Evolutionary conservation across 2,797 vertebrate genomes (phyloP).

Genomic region (Esox lucius): DNA sequence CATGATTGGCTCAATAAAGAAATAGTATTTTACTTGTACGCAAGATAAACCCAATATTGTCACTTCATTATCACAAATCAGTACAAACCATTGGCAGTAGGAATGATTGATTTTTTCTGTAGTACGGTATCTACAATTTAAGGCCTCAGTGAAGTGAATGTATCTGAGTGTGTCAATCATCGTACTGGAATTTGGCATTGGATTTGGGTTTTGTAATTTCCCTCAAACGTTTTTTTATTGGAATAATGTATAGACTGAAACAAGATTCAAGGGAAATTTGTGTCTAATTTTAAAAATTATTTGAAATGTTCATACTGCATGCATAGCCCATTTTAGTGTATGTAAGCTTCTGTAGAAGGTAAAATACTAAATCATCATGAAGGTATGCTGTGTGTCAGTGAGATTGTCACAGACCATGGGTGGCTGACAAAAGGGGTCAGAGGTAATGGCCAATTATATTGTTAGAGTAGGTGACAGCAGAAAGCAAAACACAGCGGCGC

Average conservation of each 20-base stretch:
- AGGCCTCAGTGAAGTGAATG: background rate
- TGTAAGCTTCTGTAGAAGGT: background rate
- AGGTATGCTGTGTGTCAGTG: background rate
- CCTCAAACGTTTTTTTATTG: background rate
- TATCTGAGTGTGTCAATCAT: background rate
- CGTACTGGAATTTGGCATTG: background rate
- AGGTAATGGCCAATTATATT: conserved; percentile 73
- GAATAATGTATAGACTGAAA: background rate
- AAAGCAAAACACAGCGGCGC: conserved; percentile 60
- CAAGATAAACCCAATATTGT: no score
- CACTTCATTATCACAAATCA: no score
- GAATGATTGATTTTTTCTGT: no score
- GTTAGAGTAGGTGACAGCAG: conserved; percentile 65
- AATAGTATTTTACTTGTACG: no score
- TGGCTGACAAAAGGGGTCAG: conserved; percentile 51
- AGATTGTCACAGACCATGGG: background rate
- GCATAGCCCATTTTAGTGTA: no score
- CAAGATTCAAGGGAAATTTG: background rate
- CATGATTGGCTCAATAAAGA: no score
- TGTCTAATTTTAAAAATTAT: background rate
- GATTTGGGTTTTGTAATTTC: background rate
- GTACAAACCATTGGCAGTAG: no score
- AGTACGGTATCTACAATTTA: no score
- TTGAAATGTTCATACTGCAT: no score
- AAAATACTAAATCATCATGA: background rate